Conservation (phyloP, 2,797 vertebrate species). For the Glyptemys insculpta region DNA sequence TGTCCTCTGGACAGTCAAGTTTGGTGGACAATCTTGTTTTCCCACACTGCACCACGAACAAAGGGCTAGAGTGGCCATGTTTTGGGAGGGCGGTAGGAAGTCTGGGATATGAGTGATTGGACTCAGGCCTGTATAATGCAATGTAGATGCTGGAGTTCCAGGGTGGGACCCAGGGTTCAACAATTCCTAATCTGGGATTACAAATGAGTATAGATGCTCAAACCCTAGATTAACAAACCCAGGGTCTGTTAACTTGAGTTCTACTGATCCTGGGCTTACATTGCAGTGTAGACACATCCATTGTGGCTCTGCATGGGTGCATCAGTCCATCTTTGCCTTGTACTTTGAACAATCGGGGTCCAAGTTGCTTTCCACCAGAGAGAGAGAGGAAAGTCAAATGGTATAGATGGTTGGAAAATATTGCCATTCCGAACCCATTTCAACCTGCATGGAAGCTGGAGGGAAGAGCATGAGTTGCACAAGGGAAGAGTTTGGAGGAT, state of each 20-base stretch:
- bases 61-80: background rate
- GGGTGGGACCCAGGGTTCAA: no score
- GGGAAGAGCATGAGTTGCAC: no score
- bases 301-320: background rate
- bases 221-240: no score
- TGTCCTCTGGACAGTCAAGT: background rate
- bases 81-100: background rate
- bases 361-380: constrained; percentile 15
- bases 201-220: no score
- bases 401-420: background rate
- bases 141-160: no score
- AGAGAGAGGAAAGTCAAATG: background rate
- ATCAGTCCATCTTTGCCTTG: fast-evolving
- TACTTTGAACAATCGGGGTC: background rate
- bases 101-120: background rate
- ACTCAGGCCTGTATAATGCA: no score
- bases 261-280: no score
- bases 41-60: background rate
- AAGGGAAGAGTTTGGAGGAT: no score
- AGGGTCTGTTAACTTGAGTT: no score
- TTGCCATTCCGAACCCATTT: background rate
- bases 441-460: background rate
- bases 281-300: no score
- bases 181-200: no score
- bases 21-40: background rate